Percentiles rank a stretch among this genome's conserved stretches.
phyloP scores from a whole-genome alignment of 2,888 invertebrate genomes.

The Drosophila buzzatii region DNA sequence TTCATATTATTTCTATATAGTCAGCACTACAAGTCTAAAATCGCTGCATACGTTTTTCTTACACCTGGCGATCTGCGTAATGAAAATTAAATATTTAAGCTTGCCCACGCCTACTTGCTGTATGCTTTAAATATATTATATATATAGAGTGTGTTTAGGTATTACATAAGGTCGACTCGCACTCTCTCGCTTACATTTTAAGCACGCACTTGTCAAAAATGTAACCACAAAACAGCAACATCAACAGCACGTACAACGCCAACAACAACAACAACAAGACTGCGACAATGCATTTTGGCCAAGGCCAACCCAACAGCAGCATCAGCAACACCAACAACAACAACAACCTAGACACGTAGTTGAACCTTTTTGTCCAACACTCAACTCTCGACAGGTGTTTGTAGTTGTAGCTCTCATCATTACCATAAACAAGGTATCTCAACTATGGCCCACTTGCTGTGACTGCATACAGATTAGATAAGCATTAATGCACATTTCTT shows the following conservation, averaged over 20 bases:
- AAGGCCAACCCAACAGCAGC: slow-evolving; percentile 48
- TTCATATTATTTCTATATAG: background rate
- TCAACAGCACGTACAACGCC: slow-evolving; percentile 42
- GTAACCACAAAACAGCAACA: slow-evolving; percentile 66
- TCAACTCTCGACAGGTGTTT: slow-evolving; percentile 72
- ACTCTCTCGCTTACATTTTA: slow-evolving; percentile 9
- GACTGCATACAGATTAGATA: background rate
- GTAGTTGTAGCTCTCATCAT: slow-evolving; percentile 45
- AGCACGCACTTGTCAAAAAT: slow-evolving; percentile 72
- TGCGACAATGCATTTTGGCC: slow-evolving; percentile 59
- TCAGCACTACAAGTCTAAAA: background rate
- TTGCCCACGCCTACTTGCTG: slow-evolving; percentile 16
- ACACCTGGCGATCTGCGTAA: slow-evolving; percentile 18
- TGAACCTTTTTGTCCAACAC: slow-evolving; percentile 72
- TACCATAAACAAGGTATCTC: slow-evolving; percentile 11
- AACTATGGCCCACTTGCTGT: slow-evolving; percentile 5
- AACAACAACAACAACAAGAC: slow-evolving; percentile 29
- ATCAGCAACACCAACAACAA: slow-evolving; percentile 38
- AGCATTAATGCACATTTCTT: background rate
- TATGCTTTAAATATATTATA: background rate
- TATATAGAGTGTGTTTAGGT: slow-evolving; percentile 17
- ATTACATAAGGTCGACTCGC: slow-evolving; percentile 41
- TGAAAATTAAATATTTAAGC: slow-evolving; percentile 54
- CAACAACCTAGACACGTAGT: slow-evolving; percentile 68
- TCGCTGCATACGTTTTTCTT: background rate